These are phyloP conservation scores for Rhopalosiphum padi DNA, from an alignment of 1,140 invertebrate species.

Conservation along the genomic window DNA sequence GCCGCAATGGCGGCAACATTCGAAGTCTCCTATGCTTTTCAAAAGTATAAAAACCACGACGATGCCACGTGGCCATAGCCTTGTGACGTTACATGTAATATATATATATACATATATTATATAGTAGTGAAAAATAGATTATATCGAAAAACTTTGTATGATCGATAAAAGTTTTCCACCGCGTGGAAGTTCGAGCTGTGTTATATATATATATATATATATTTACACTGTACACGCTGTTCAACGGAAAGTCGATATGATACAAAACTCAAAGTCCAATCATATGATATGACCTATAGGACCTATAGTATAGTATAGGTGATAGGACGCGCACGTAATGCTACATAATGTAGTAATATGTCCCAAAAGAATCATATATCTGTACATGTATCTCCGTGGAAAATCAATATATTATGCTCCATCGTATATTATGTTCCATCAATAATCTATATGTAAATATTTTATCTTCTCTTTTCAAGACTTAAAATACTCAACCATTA, in stretches of 20 bases:
- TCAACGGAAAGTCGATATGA: not conserved
- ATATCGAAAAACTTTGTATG: slow-evolving; percentile 38
- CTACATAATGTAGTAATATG: not conserved
- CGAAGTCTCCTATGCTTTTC: not conserved
- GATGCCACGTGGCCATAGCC: not conserved
- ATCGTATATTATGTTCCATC: too few species aligned
- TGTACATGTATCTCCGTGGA: not conserved
- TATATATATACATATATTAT: not conserved
- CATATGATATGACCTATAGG: not conserved
- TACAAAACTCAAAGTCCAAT: not conserved
- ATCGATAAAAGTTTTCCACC: slow-evolving; percentile 27
- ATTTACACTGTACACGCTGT: not conserved
- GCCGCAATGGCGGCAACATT: not conserved
- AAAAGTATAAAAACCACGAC: not conserved
- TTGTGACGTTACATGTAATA: not conserved
- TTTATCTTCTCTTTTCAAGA: not conserved
- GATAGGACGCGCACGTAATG: not conserved
- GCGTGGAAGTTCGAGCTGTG: not conserved
- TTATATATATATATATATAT: not conserved
- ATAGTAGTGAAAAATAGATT: slow-evolving; percentile 17
- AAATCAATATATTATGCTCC: not conserved
- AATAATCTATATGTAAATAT: not conserved
- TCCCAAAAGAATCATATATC: not conserved
- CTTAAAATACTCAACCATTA: not conserved
- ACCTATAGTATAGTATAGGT: not conserved